Percentiles rank a stretch among this genome's conserved stretches.
Conservation (phyloP, 2,797 vertebrate genomes). For the Pteronotus mesoamericanus region DNA sequence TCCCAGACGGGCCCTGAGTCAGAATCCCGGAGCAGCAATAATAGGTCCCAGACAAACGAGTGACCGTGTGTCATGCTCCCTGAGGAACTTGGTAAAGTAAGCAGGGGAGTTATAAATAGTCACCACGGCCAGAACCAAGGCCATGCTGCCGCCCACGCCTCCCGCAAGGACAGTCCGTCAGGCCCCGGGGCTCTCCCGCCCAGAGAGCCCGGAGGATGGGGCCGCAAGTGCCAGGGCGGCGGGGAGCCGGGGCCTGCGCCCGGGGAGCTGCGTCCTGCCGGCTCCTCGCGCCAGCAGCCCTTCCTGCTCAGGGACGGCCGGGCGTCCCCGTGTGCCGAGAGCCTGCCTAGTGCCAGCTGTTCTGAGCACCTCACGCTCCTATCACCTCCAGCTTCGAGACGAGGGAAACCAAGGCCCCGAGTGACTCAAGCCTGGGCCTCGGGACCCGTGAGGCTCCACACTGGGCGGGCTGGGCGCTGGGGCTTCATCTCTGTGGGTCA, state of each 20-base stretch:
- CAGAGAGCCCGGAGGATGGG: neutral
- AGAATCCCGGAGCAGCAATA: neutral
- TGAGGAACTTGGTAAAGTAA: constrained; percentile 44
- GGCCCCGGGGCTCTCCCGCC: neutral
- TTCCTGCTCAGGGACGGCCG: no score
- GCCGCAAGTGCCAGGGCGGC: neutral
- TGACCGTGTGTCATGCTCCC: neutral
- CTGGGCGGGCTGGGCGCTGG: neutral
- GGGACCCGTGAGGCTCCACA: neutral
- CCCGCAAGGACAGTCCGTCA: neutral
- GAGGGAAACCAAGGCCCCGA: neutral
- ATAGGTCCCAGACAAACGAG: neutral
- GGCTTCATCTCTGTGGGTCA: neutral
- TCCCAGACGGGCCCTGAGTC: neutral
- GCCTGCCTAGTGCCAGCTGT: neutral
- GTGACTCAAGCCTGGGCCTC: neutral
- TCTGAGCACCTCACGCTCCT: neutral
- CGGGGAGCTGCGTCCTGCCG: neutral
- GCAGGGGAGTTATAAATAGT: constrained; percentile 42
- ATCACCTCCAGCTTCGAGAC: neutral
- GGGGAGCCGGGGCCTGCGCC: rapidly evolving
- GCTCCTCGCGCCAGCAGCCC: rapidly evolving
- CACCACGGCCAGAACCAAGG: neutral
- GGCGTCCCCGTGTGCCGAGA: rapidly evolving
- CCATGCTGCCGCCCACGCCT: rapidly evolving